Evolutionary conservation across 2,888 invertebrate species (phyloP), one percentile per base, ranked within the genome.

Genomic region (Dicranocentrus wangi): DNA sequence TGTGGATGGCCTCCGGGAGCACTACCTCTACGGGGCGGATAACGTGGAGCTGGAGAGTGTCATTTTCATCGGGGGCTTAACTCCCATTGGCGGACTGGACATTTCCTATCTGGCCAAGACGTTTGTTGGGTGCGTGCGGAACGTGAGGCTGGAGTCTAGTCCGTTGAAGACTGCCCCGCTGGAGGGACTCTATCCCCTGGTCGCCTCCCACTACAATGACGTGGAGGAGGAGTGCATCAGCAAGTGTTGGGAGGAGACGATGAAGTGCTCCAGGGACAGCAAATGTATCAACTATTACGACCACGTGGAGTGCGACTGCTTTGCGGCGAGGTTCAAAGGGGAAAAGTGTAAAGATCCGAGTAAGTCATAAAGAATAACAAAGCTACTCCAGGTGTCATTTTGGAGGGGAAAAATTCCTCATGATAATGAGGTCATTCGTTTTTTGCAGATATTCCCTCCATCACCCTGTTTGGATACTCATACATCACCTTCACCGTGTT

Each of bases 41-140:
- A 60, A 84, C 60, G 93, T 93, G 87, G 95, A 95, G 89, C 91
- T 96, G 82, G 94, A 94, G 70, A 95, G 95, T 13, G 95, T 95
- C 60, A 95, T 96, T 85, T 91, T 96, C 84, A 94, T 96, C 87
- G 96, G 96, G 91, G 95, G 95, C 94, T 90, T 90, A 89, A 86
- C 51, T 17, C 65, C 61, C 1, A 66, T 25, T 89, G 93, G 94
- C 88, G 91, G 95, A 27, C 94, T 96, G 88, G 95, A 95, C 73
- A 95, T 96, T 0, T 95, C 95, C 89, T 96, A 96, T 88, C 95
- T 96, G 81, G 96, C 96, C 87, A 95, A 95, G 90, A 95, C 95
- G 7, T 96, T 96, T 88, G 95, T 96, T 28, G 96, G 96, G 1
- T 97, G 96, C 88, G 95, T 97, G 86, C 93, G 94, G 87, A 94